These are phyloP conservation scores for Tenualosa ilisha DNA, from an alignment of 2,797 vertebrate species.

Conservation along the genomic window DNA sequence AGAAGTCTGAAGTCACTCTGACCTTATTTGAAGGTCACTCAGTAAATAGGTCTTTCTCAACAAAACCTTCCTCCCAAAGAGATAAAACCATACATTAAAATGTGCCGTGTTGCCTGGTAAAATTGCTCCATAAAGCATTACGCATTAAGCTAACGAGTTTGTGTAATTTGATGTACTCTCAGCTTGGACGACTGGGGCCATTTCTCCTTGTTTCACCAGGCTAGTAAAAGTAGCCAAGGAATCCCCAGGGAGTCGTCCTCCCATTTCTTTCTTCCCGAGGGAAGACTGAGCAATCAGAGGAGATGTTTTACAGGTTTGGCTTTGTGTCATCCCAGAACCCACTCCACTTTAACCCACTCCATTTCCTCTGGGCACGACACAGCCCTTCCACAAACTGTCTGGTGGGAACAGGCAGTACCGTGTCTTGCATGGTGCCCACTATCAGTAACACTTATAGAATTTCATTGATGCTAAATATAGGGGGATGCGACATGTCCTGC, in stretches of 20 bases:
- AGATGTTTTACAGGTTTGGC: not conserved
- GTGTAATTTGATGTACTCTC: not conserved
- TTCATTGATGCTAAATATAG: conserved; percentile 47
- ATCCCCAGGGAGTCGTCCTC: not conserved
- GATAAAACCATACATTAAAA: not conserved
- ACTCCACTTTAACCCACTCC: not conserved
- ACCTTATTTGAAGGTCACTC: not conserved
- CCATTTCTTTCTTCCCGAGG: not conserved
- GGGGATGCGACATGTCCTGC: not conserved
- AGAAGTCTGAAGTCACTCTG: conserved; percentile 11
- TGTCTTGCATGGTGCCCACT: conserved; percentile 7
- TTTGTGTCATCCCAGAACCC: not conserved
- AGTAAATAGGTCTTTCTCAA: not conserved
- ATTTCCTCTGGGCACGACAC: not conserved
- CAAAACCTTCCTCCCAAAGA: not conserved
- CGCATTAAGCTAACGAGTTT: not conserved
- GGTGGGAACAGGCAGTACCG: conserved; percentile 31
- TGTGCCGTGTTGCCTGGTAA: not conserved
- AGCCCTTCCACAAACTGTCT: not conserved
- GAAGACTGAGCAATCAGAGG: not conserved
- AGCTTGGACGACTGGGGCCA: not conserved
- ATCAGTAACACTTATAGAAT: conserved; percentile 45
- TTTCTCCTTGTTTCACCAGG: not conserved
- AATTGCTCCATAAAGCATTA: not conserved
- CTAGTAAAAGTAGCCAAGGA: not conserved